These are phyloP conservation scores for Sebastes jordani DNA, from an alignment of 2,797 vertebrate species.

Conservation along the genomic window DNA sequence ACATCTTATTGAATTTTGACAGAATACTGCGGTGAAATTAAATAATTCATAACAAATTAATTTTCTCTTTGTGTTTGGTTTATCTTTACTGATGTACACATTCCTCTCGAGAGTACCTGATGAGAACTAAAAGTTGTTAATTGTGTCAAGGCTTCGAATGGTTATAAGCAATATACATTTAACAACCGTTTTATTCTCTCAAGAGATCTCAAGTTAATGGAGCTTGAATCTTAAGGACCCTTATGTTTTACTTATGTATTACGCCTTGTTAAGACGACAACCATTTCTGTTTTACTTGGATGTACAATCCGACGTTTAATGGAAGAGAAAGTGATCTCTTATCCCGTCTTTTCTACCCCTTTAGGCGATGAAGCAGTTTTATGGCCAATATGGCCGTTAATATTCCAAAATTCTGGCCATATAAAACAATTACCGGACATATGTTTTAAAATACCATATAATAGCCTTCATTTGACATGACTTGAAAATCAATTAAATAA, in stretches of 20 bases:
- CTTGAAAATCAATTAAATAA: no score
- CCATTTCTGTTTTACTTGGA: not conserved
- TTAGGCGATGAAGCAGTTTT: not conserved
- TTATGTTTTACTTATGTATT: not conserved
- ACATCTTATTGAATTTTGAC: not conserved
- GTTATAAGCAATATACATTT: not conserved
- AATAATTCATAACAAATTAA: not conserved
- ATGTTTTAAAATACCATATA: no score
- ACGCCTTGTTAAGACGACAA: not conserved
- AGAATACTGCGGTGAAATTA: not conserved
- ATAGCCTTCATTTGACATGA: no score
- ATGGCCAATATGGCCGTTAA: no score
- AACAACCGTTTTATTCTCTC: not conserved
- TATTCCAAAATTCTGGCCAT: no score
- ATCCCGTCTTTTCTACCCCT: not conserved
- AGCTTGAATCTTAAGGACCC: not conserved
- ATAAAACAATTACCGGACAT: no score
- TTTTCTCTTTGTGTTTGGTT: not conserved
- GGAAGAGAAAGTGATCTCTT: not conserved
- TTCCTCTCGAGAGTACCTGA: not conserved
- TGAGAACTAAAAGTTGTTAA: not conserved
- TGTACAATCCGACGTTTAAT: not conserved
- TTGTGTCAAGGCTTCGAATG: not conserved
- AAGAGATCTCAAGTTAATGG: not conserved
- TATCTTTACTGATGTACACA: not conserved